These are phyloP conservation scores for Acleris emargana DNA, from an alignment of 2,888 invertebrate species.

Conservation along the genomic window DNA sequence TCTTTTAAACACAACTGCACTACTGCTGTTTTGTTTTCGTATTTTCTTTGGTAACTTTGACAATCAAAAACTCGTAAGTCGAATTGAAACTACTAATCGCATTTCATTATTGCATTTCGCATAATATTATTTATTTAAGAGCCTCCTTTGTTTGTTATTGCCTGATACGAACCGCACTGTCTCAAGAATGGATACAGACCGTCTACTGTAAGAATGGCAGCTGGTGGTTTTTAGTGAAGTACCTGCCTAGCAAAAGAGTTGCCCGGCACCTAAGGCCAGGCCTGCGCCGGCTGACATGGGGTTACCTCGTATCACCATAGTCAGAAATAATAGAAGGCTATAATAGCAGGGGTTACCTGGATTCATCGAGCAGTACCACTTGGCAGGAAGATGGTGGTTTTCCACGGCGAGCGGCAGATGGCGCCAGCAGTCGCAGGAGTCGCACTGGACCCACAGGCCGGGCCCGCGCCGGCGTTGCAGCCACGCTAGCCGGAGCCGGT, in stretches of 20 bases:
- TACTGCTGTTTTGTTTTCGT: too few species aligned
- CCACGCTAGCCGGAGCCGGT: slow-evolving; percentile 68
- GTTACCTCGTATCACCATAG: slow-evolving; percentile 50
- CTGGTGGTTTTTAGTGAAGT: slow-evolving; percentile 82
- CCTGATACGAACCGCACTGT: too few species aligned
- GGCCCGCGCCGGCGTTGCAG: slow-evolving; percentile 74
- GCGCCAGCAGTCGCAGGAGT: slow-evolving; percentile 84
- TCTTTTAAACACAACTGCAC: too few species aligned
- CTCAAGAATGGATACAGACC: too few species aligned
- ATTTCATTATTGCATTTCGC: too few species aligned
- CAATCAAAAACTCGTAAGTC: too few species aligned
- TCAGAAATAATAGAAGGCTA: background rate
- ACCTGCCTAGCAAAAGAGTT: too few species aligned
- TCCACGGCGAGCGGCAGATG: slow-evolving; percentile 81
- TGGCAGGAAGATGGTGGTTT: slow-evolving; percentile 81
- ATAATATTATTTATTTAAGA: too few species aligned
- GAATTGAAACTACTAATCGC: too few species aligned
- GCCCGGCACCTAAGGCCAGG: slow-evolving; percentile 84
- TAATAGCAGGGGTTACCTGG: slow-evolving; percentile 62
- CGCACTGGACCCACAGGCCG: slow-evolving; percentile 85
- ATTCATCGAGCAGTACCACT: slow-evolving; percentile 86
- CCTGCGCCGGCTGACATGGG: slow-evolving; percentile 70
- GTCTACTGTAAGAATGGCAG: too few species aligned
- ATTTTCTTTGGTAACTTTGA: too few species aligned
- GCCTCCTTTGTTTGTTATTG: too few species aligned